Evolutionary conservation across 1,140 invertebrate species (phyloP), one percentile per base, ranked within the genome.

Genomic region (Drosophila pseudoananassae): DNA sequence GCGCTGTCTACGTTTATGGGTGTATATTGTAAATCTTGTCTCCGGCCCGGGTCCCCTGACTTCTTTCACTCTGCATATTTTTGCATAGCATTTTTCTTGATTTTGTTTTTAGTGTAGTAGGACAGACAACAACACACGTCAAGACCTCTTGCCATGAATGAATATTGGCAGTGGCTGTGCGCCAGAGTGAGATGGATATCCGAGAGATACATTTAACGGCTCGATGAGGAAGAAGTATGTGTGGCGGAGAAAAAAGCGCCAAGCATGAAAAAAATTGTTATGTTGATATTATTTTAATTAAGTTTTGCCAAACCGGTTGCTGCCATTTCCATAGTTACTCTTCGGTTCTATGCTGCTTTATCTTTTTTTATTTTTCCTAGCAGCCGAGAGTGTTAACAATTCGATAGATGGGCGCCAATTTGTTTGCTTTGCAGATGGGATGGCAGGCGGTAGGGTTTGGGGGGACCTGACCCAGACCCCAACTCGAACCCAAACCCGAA

Each of bases 261-360:
- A 52, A 57, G 65, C 60, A 52, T 53, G 55, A 69, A 85, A 82
- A 36, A 90, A 90, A 82, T 78, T 90, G 80, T 91, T 90, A 84
- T 90, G 76, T 83, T 88, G 79, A 78, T 89, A 90, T 90, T 90
- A 89, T 90, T 90, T 90, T 90, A 90, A 90, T 90, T 90, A 90
- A 90, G 88, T 88, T 88, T 87, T 79, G 74, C 78, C 43, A 68
- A 90, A 90, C 88, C 88, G 88, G 88, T 76, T 74, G 65, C 53
- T 72, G 56, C 47, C 54, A 58, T 51, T 78, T 78, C 74, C 75
- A 76, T 61, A 69, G 78, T 77, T 77, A 58, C 76, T 59, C 73
- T 64, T 49, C 58, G 51, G 77, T 84, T 85, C 80, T 79, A 68
- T 15, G 25, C 36, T 72, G 10, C 17, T 46, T 46, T 46, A 17